phyloP scores from a whole-genome alignment of 2,888 invertebrate genomes.

The Tigriopus californicus region DNA sequence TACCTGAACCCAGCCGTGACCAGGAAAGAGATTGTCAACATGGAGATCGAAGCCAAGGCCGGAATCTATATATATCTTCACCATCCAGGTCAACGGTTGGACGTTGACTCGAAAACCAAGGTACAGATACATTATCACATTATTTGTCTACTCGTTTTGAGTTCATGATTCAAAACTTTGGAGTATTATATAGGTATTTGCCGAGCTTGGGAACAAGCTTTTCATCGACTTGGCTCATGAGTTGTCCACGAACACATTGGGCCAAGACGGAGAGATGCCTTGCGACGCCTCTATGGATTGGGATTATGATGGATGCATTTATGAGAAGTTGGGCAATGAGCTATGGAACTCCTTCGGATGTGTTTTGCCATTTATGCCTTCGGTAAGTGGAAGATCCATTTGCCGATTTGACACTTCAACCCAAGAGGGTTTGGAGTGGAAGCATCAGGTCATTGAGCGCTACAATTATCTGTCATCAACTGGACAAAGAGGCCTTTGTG shows the following conservation, averaged over 20 bases:
- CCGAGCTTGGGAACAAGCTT: not conserved
- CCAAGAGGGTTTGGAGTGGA: not conserved
- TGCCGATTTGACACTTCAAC: not conserved
- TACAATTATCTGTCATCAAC: not conserved
- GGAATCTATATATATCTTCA: constrained; percentile 3
- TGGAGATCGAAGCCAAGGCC: not conserved
- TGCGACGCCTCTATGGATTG: not conserved
- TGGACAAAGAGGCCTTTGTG: not conserved
- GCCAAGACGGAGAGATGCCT: not conserved
- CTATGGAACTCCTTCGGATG: not conserved
- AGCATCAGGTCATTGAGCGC: not conserved
- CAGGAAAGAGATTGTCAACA: not conserved
- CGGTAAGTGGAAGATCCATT: not conserved
- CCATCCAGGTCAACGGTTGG: not conserved
- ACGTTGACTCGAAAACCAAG: not conserved
- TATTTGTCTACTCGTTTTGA: not conserved
- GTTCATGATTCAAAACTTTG: not conserved
- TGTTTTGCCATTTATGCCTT: not conserved
- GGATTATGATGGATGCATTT: not conserved
- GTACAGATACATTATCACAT: not conserved
- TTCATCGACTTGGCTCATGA: not conserved
- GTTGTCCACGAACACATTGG: not conserved
- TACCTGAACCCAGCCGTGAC: not conserved
- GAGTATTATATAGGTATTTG: not conserved
- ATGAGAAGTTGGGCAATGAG: not conserved